Evolutionary conservation across 2,888 invertebrate species (phyloP), one percentile per base, ranked within the genome.

Genomic region (Apocheima hispidaria): DNA sequence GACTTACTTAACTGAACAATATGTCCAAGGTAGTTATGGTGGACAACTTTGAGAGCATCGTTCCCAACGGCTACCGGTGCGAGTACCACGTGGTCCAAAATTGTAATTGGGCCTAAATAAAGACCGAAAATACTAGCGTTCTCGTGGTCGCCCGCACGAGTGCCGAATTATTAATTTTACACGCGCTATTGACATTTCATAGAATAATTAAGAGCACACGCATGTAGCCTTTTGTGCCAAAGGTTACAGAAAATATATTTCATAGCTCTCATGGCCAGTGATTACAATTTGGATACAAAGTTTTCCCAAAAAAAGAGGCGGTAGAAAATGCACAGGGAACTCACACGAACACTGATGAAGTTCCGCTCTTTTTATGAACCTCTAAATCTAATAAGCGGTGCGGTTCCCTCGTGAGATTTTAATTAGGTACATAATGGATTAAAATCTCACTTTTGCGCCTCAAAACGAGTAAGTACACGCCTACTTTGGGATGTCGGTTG

Each of bases 371-470:
- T 49, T 44, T 43, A 57, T 49, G 57, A 62, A 62, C 55, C 16
- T 38, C 48, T 57, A 57, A 48, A 62, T 48, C 49, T 62, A 57
- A 62, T 61, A 61, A 61, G 49, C 52, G 41, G 26, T 28, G 41
- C 30, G 10, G 49, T 30, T 49, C 50, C 28, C 36, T 54, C 48
- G 44, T 44, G 54, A 58, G 49, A 38, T 53, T 44, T 44, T 50
- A 58, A 56, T 62, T 62, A 62, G 49, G 56, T 49, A 55, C 60
- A 30, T 38, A n/a, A n/a, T 12, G 51, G 60, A 55, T 55, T 61
- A 61, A 38, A 56, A 51, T 56, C 51, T 50, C 50, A 21, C 38
- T 35, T 60, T 35, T 43, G 36, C 53, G 14, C 44, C 49, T 54
- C 50, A 2, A 53, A 54, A 55, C 50, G 33, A 50, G 49, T 38